A percentile compares a stretch with the other conserved stretches of the same genome.
These are phyloP conservation scores for Villa cingulata DNA, from an alignment of 2,888 invertebrate genomes.

Conservation along the genomic window DNA sequence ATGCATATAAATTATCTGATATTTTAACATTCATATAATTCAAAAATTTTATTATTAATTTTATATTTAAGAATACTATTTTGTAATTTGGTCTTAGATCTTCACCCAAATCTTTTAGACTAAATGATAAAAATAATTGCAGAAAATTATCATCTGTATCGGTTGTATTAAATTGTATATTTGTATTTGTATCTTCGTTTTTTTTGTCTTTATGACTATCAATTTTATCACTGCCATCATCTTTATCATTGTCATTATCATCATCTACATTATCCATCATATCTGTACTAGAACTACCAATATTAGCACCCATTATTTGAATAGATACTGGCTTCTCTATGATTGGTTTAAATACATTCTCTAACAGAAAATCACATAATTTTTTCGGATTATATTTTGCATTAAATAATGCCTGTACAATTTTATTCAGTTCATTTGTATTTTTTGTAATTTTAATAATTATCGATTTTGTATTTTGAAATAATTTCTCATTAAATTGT, in stretches of 20 bases:
- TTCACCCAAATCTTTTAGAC: conserved; percentile 20
- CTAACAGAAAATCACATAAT: conserved; percentile 29
- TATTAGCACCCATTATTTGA: conserved; percentile 19
- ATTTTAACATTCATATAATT: conserved; percentile 27
- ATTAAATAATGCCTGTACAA: conserved; percentile 29
- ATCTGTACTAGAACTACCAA: too few species aligned
- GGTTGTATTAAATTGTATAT: conserved; percentile 10
- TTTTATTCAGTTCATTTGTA: conserved; percentile 26
- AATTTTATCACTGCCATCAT: conserved; percentile 1
- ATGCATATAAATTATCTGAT: conserved; percentile 24
- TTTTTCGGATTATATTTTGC: conserved; percentile 30
- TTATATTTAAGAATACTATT: conserved; percentile 27
- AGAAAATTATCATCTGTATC: conserved; percentile 21
- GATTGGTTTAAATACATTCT: conserved; percentile 32
- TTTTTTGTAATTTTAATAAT: conserved; percentile 29
- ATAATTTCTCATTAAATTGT: conserved; percentile 28
- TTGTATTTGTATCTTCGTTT: too few species aligned
- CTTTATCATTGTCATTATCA: not conserved
- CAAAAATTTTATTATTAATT: conserved; percentile 24
- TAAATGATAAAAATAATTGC: conserved; percentile 29
- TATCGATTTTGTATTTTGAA: conserved; percentile 29
- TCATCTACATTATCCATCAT: conserved; percentile 19
- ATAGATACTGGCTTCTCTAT: conserved; percentile 31
- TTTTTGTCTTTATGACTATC: not conserved
- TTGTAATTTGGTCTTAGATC: conserved; percentile 31